A percentile compares a stretch with the other conserved stretches of the same genome.
phyloP scores from a whole-genome alignment of 2,888 invertebrate species.

The Ctenicera cuprea region DNA sequence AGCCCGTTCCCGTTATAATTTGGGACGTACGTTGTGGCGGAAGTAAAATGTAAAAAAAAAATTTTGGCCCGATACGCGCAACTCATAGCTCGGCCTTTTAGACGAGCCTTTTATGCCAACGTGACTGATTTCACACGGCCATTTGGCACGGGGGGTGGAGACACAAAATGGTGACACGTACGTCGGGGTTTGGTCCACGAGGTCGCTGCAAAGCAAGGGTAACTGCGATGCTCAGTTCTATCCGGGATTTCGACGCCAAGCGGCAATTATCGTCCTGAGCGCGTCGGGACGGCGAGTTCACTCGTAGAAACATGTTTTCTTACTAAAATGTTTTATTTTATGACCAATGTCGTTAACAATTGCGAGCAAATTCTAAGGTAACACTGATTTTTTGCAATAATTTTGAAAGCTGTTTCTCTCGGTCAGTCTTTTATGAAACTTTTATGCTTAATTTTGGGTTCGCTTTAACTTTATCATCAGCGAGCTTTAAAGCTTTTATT shows the following conservation, averaged over 20 bases:
- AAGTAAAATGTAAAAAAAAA: slow-evolving; percentile 1
- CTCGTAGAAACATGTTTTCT: slow-evolving; percentile 42
- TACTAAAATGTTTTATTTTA: slow-evolving; percentile 61
- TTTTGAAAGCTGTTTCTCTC: slow-evolving; percentile 3
- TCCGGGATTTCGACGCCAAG: slow-evolving; percentile 52
- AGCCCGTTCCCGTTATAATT: background rate
- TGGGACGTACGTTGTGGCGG: slow-evolving; percentile 19
- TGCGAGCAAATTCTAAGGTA: slow-evolving; percentile 64
- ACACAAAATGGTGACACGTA: slow-evolving; percentile 35
- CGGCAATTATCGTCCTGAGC: slow-evolving; percentile 41
- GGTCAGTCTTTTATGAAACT: background rate
- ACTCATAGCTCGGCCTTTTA: background rate
- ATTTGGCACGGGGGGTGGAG: slow-evolving; percentile 12
- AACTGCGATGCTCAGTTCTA: slow-evolving; percentile 53
- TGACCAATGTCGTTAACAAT: slow-evolving; percentile 62
- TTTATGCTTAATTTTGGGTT: background rate
- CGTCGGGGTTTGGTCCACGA: slow-evolving; percentile 33
- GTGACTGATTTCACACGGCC: slow-evolving; percentile 36
- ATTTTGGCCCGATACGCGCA: slow-evolving; percentile 3
- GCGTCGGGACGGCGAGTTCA: slow-evolving; percentile 40
- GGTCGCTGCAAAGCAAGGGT: slow-evolving; percentile 48
- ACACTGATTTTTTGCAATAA: slow-evolving; percentile 44
- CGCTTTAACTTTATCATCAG: background rate
- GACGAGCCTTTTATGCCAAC: slow-evolving; percentile 9
- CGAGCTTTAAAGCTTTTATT: background rate